phyloP scores from a whole-genome alignment of 2,888 invertebrate genomes.

The Hipparchia semele region DNA sequence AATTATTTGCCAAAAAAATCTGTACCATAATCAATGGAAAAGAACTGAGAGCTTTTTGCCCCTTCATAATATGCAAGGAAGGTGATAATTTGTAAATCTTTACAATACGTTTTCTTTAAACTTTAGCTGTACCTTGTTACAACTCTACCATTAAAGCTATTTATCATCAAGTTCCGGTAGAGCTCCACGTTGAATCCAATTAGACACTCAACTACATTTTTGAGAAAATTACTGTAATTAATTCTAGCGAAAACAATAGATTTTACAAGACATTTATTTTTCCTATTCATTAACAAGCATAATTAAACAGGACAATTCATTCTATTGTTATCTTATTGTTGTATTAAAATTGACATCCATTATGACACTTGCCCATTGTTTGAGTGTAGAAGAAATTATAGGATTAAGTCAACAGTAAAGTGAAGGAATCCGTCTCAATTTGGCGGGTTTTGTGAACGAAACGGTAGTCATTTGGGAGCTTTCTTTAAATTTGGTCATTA shows the following conservation, averaged over 20 bases:
- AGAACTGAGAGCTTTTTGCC: no score
- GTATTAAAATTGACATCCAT: conserved; percentile 15
- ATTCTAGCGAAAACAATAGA: conserved; percentile 4
- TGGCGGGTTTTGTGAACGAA: conserved; percentile 32
- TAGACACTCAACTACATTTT: neutral
- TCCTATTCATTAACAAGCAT: conserved; percentile 13
- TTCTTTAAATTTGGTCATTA: conserved; percentile 27
- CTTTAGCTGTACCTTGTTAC: no score
- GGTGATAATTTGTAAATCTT: no score
- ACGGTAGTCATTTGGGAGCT: conserved; percentile 17
- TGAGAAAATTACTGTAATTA: neutral
- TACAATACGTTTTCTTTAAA: no score
- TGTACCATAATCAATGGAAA: no score
- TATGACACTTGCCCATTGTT: conserved; percentile 4
- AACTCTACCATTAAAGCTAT: no score
- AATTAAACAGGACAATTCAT: conserved; percentile 4
- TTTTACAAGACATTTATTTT: conserved; percentile 10
- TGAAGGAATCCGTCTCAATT: conserved; percentile 29
- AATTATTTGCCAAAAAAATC: no score
- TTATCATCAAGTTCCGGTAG: no score
- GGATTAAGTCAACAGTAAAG: conserved; percentile 31
- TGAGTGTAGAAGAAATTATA: conserved; percentile 21
- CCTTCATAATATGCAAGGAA: no score
- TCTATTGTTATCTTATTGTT: conserved; percentile 18
- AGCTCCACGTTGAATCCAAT: no score